Conservation (phyloP, 2,113 vertebrate species). For the Syrmaticus mikado region DNA sequence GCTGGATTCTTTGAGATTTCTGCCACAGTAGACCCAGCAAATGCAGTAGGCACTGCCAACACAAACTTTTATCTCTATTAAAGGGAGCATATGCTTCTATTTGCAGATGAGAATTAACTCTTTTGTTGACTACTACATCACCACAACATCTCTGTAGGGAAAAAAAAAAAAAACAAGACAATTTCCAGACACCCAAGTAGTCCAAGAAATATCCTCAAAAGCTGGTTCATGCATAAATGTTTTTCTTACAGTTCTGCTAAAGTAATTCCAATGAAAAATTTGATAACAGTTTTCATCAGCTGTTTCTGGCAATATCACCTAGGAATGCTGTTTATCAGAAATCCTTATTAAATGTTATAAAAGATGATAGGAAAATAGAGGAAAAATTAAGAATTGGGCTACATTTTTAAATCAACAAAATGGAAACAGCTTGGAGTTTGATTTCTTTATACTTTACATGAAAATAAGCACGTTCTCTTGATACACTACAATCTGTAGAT, state of each 20-base stretch:
- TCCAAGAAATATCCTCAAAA: not conserved
- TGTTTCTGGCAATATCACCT: not conserved
- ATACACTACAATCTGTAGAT: constrained; percentile 52
- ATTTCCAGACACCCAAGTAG: not conserved
- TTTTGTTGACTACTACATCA: not conserved
- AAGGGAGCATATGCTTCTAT: not conserved
- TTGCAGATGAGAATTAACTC: constrained; percentile 10
- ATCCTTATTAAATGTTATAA: not conserved
- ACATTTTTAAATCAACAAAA: constrained; percentile 47
- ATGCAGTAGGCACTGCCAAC: not conserved
- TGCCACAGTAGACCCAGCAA: not conserved
- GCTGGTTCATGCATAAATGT: not conserved
- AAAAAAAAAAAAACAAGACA: not conserved
- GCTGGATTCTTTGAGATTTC: constrained; percentile 41
- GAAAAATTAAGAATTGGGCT: not conserved
- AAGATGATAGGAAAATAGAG: not conserved
- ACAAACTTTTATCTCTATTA: not conserved
- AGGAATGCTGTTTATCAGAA: constrained; percentile 3
- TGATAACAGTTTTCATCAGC: not conserved
- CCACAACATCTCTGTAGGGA: not conserved
- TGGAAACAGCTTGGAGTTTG: constrained; percentile 62
- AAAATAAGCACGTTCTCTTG: constrained; percentile 65
- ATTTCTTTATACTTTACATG: constrained; percentile 68
- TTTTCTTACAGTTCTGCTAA: not conserved
- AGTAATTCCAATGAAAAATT: not conserved